Conservation (phyloP, 2,888 invertebrate genomes). For the Suillia variegata region DNA sequence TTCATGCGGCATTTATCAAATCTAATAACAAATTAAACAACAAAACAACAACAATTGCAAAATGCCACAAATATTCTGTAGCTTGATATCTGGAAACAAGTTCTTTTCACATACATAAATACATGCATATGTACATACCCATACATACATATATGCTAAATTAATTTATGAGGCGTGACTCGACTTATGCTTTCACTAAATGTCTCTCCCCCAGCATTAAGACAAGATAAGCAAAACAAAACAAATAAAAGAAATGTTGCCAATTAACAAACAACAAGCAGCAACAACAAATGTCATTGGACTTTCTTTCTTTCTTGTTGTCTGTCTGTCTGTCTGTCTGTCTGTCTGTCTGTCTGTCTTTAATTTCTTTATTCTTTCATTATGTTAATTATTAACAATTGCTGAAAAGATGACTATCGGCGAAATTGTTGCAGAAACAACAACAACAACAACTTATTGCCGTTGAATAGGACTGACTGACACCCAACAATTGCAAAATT, state of each 20-base stretch:
- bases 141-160: slow-evolving; percentile 44
- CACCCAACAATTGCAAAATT: slow-evolving; percentile 7
- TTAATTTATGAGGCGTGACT: slow-evolving; percentile 51
- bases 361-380: slow-evolving; percentile 41
- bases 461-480: neutral
- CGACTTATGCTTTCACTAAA: slow-evolving; percentile 36
- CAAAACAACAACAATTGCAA: too few species aligned
- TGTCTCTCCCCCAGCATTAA: neutral
- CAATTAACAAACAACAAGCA: slow-evolving; percentile 14
- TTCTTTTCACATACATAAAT: too few species aligned
- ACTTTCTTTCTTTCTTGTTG: slow-evolving; percentile 42
- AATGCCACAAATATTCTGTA: too few species aligned
- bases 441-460: too few species aligned
- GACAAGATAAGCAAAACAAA: too few species aligned
- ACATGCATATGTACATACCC: too few species aligned
- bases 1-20: too few species aligned
- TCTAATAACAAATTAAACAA: too few species aligned
- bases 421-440: slow-evolving; percentile 10
- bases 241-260: slow-evolving; percentile 11
- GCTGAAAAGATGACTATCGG: slow-evolving; percentile 26
- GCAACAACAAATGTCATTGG: slow-evolving; percentile 38
- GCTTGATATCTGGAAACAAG: too few species aligned
- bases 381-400: slow-evolving; percentile 56
- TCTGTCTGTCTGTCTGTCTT: slow-evolving; percentile 27
- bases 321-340: slow-evolving; percentile 41